Evolutionary conservation across 1,140 invertebrate species (phyloP), one percentile per base, ranked within the genome.

Genomic region (Macrostomum lignano): DNA sequence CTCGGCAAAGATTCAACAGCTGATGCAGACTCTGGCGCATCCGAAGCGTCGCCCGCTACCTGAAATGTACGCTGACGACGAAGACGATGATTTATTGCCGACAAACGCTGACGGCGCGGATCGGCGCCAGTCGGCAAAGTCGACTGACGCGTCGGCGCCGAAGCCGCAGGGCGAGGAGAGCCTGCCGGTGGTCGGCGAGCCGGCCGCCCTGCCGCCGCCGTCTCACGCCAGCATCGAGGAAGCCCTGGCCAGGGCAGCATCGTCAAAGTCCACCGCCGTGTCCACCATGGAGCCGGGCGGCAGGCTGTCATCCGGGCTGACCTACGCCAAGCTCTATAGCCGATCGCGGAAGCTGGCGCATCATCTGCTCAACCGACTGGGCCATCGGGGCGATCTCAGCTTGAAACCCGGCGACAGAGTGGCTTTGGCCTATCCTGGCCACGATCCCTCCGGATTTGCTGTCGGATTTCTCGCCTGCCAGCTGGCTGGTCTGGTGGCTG

Each of bases 391-490:
- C 14, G 66, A 74, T 59, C 67, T 67, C 37, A 66, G 67, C 38
- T 65, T 93, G 4, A 86, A 88, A 52, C 70, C 73, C 3, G 81
- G 82, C 17, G 84, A 93, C 60, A 63, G 81, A 34, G 64, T 96
- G 15, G 91, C 88, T 3, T 61, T 98, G 25, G 82, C 96, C 23
- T 98, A 91, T 60, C 86, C 88, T 0, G 98, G 96, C 61, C 93
- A 84, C 52, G 88, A 98, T 55, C 86, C 91, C 1, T 74, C 94
- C 43, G 82, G 81, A 48, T 98, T 94, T 55, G 70, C 94, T 48
- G 84, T 81, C 47, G 81, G 84, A 20, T 94, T 93, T 61, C 96
- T 94, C 57, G 91, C 86, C 9, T 96, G 88, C 58, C 67, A 96
- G 28, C 74, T 88, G 55, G 82, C 86, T 19, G 86, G 86, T 3